Base-by-base conservation (phyloP, 1,140 invertebrate species). In the Papilio helenus region DNA sequence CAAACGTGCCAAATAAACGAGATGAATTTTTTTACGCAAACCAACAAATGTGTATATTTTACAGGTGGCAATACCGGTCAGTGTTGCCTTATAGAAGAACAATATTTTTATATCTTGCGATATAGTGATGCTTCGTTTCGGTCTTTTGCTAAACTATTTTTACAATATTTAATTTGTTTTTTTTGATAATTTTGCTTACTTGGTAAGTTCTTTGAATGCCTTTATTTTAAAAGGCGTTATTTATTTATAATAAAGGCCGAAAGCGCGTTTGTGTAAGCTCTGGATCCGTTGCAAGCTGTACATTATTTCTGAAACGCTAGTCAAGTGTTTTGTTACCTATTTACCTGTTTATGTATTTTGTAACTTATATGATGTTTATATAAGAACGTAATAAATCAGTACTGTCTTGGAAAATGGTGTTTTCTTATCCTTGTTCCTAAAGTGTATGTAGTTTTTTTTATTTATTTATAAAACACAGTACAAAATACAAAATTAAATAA, bases 251-350 rank as follows among this genome's bases (percentile, higher is more conserved):
- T 29, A 14, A 46, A 68, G 49, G 51, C 65, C 29, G 49, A 79
- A 79, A 65, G 26, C 58, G 46, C 58, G 16, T 39, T 3, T 39
- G n/a, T 61, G 58, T 72, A 73, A 76, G 68, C 20, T 68, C 72
- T 44, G 58, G 78, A 61, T 65, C 76, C 29, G 34, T 55, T 46
- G 72, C 72, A 74, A 74, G 76, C 76, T 76, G 78, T 84, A 82
- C 83, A 84, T 87, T 80, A 83, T 91, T 81, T 90, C 84, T 87
- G 84, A 86, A 90, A 89, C 90, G 91, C 92, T 93, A 93, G 92
- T 92, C 92, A 93, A 89, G 89, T 87, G 87, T 92, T 93, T 93
- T 89, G 92, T 93, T 93, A 93, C 92, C 92, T 93, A 92, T 89
- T 91, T 89, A 90, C 82, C 89, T 92, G 87, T 92, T 89, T 93